Evolutionary conservation across 1,140 invertebrate genomes (phyloP), one percentile per base, ranked within the genome.

Genomic region (Drosophila trapezifrons): DNA sequence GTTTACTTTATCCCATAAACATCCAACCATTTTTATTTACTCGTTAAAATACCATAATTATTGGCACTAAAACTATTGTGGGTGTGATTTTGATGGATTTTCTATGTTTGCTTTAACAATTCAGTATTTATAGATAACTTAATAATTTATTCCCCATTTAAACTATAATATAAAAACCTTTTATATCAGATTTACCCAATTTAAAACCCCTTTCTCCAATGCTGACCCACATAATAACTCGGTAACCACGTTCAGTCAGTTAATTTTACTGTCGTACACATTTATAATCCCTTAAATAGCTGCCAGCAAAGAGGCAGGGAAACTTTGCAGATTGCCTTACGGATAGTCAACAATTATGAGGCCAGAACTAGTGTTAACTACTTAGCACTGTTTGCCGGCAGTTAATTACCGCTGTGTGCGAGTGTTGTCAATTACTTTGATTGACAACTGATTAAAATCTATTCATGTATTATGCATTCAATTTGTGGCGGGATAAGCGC

Each of bases 391-490:
- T 51, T 49, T 40, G 25, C 20, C 25, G n/a, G 9, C 12, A 43
- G 45, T 54, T 67, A 66, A 54, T 66, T 66, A 54, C 60, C 17
- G 59, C 27, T 18, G 25, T 42, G 25, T 25, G 27, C 22, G n/a
- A 8, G 0, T 32, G 51, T 29, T 57, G 38, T 58, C 56, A 65
- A 59, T 65, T 65, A 64, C 65, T 58, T 20, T 64, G 76, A 78
- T 78, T 78, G 70, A 43, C 76, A 52, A 38, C 52, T 73, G 76
- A 73, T 73, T 79, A 79, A 73, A 78, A 40, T 69, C 38, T 45
- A 54, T 70, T 67, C 40, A 45, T 56, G 40, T 15, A 46, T 70
- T 32, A 57, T 58, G 40, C 62, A 78, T 73, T 63, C 46, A 74
- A 58, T 63, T 69, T 67, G 52, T 67, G 45, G 37, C n/a, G 57